A percentile compares a stretch with the other conserved stretches of the same genome.
These are phyloP conservation scores for Acanthoscelides obtectus DNA, from an alignment of 2,888 invertebrate species.

Conservation along the genomic window DNA sequence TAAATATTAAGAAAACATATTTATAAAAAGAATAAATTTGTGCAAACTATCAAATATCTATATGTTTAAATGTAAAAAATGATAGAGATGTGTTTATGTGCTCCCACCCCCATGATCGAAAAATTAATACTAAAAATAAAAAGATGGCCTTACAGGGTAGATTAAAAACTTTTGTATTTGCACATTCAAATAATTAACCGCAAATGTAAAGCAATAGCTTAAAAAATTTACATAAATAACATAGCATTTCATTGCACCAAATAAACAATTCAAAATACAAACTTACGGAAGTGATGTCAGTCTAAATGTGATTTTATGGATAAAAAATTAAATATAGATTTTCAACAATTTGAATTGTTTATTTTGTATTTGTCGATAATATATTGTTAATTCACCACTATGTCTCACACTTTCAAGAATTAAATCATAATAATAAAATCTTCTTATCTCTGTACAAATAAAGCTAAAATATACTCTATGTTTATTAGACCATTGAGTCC, in stretches of 20 bases:
- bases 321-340: not conserved
- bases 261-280: conserved; percentile 33
- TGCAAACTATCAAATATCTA: conserved; percentile 32
- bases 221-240: conserved; percentile 34
- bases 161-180: conserved; percentile 17
- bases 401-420: conserved; percentile 41
- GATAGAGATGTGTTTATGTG: conserved; percentile 32
- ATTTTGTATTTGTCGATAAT: conserved; percentile 23
- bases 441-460: conserved; percentile 46
- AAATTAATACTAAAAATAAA: conserved; percentile 9
- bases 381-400: conserved; percentile 36
- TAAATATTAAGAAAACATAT: conserved; percentile 39
- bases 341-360: conserved; percentile 24
- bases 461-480: conserved; percentile 43
- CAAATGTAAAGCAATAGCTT: conserved; percentile 24
- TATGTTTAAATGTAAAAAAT: conserved; percentile 23
- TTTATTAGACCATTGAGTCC: conserved; percentile 42
- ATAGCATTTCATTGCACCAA: conserved; percentile 26
- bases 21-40: conserved; percentile 37
- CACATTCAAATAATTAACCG: conserved; percentile 24
- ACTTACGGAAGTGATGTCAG: conserved; percentile 25
- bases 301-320: conserved; percentile 12
- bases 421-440: conserved; percentile 38
- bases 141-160: conserved; percentile 22
- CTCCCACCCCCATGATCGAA: conserved; percentile 27